Conservation (phyloP, 2,888 invertebrate species). For the Cancer borealis region DNA sequence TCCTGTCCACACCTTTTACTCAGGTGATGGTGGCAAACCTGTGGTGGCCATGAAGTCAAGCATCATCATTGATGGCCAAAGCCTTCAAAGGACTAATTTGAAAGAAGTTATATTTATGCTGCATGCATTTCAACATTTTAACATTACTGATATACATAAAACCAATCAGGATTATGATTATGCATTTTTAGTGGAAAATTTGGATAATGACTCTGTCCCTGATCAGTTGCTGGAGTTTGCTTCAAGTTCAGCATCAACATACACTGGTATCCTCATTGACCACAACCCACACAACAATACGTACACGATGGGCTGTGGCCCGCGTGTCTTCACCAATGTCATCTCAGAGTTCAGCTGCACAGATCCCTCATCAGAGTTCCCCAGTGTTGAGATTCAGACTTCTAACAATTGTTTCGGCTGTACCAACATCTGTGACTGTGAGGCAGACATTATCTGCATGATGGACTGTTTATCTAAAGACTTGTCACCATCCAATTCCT, state of each 20-base stretch:
- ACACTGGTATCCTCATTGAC: neutral
- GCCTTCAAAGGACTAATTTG: neutral
- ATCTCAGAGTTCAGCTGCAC: neutral
- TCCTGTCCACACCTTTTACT: conserved; percentile 23
- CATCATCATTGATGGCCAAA: neutral
- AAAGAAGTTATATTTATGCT: neutral
- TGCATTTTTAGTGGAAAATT: conserved; percentile 12
- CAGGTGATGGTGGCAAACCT: neutral
- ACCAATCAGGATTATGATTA: conserved; percentile 3
- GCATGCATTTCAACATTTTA: neutral
- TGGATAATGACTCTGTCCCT: neutral
- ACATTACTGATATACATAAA: neutral
- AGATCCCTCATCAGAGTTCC: neutral
- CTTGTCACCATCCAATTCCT: neutral
- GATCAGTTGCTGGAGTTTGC: neutral
- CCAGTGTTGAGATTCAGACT: neutral
- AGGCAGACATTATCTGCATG: neutral
- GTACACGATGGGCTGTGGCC: neutral
- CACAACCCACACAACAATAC: neutral
- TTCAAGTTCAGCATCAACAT: neutral
- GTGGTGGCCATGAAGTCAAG: conserved; percentile 2
- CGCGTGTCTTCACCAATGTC: neutral
- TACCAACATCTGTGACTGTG: neutral
- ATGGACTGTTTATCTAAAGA: neutral
- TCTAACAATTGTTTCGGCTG: neutral